Conservation (phyloP, 2,797 vertebrate species). For the Vespertilio murinus region DNA sequence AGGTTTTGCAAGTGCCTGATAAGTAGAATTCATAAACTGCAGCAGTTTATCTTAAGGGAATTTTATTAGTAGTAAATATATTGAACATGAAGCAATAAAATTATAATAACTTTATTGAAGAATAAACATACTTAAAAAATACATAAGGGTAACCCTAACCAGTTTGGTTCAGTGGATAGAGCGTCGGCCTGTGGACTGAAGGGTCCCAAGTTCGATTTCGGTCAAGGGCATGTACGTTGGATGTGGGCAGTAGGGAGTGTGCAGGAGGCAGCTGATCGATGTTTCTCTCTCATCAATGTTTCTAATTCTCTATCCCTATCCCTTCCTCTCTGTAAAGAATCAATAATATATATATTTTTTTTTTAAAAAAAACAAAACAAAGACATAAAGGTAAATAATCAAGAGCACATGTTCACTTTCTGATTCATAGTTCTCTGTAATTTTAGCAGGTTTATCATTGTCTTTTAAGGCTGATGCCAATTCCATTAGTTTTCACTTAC, state of each 20-base stretch:
- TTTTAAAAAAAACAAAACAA: neutral
- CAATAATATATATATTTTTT: too few species aligned
- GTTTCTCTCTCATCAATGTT: too few species aligned
- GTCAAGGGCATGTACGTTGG: too few species aligned
- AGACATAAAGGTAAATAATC: neutral
- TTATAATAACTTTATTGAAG: neutral
- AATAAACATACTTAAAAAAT: neutral
- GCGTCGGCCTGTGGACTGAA: too few species aligned
- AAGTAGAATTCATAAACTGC: neutral
- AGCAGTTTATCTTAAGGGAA: neutral
- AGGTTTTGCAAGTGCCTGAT: neutral
- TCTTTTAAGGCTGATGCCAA: neutral
- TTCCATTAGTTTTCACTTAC: neutral
- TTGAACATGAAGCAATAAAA: neutral
- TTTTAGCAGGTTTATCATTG: neutral
- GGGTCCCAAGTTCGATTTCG: too few species aligned
- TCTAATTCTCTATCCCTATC: too few species aligned
- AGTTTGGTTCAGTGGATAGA: too few species aligned
- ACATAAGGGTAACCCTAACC: too few species aligned
- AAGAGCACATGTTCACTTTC: neutral
- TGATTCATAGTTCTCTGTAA: neutral
- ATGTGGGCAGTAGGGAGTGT: too few species aligned
- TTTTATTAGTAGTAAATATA: constrained; percentile 2
- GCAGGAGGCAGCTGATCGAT: too few species aligned
- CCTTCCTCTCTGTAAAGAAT: too few species aligned